Percentiles rank a stretch among this genome's conserved stretches.
These are phyloP conservation scores for Bombus impatiens DNA, from an alignment of 1,140 invertebrate genomes.

Conservation along the genomic window DNA sequence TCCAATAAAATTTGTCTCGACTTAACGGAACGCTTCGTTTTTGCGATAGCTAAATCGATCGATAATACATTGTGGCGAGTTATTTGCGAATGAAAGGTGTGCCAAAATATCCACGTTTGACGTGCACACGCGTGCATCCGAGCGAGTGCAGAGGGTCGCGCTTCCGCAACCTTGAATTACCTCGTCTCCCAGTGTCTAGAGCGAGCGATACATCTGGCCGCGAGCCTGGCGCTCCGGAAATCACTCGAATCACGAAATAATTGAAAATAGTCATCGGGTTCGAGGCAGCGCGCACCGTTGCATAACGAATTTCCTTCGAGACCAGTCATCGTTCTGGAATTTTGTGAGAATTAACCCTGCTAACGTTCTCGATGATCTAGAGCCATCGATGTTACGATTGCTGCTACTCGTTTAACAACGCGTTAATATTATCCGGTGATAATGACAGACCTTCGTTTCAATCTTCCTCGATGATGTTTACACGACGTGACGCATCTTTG, in stretches of 20 bases:
- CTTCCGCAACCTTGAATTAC: slow-evolving; percentile 46
- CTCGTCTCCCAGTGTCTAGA: slow-evolving; percentile 13
- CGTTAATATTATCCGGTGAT: background rate
- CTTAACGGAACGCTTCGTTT: no score
- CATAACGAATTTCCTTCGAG: slow-evolving; percentile 16
- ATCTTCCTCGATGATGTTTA: background rate
- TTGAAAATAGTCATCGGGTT: slow-evolving; percentile 36
- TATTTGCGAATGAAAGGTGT: slow-evolving; percentile 27
- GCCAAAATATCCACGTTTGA: slow-evolving; percentile 18
- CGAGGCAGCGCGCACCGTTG: background rate
- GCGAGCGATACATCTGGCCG: slow-evolving; percentile 30
- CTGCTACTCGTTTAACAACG: background rate
- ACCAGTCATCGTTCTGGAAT: slow-evolving; percentile 36
- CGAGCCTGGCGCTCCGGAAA: slow-evolving; percentile 41
- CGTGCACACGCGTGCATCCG: background rate
- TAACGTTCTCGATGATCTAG: background rate
- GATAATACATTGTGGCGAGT: background rate
- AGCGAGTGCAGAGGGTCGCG: background rate
- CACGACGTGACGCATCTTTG: background rate
- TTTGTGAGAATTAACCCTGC: slow-evolving; percentile 5
- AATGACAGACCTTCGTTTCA: background rate
- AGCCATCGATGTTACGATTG: background rate
- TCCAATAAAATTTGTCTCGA: no score
- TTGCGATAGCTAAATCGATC: background rate
- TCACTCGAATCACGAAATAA: slow-evolving; percentile 44